A percentile compares a stretch with the other conserved stretches of the same genome.
Evolutionary conservation across 2,888 invertebrate species (phyloP).

Genomic region (Celastrina argiolus): DNA sequence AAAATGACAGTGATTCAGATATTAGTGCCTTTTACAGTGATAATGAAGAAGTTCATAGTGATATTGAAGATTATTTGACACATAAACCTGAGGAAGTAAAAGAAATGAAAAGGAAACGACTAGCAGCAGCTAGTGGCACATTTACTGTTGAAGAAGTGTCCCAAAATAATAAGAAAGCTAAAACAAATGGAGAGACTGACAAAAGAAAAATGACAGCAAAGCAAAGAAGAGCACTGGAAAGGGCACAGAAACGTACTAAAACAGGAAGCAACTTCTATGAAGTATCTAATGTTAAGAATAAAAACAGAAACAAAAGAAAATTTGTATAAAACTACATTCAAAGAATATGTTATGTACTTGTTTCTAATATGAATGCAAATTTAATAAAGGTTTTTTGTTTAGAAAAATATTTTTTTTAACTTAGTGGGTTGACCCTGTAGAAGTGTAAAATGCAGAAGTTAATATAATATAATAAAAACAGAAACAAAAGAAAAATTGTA

Average conservation of each 20-base stretch:
- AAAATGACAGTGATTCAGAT: slow-evolving; percentile 76
- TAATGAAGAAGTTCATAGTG: slow-evolving; percentile 78
- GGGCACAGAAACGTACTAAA: slow-evolving; percentile 86
- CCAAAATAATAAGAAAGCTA: slow-evolving; percentile 56
- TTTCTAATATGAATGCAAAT: background rate
- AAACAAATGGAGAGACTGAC: slow-evolving; percentile 36
- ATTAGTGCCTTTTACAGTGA: slow-evolving; percentile 83
- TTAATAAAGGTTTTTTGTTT: background rate
- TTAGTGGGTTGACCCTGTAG: background rate
- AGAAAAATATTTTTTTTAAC: too few relatives aligned
- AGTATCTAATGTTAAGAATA: slow-evolving; percentile 92
- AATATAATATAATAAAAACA: slow-evolving; percentile 91
- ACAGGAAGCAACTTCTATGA: slow-evolving; percentile 94
- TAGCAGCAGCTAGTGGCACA: slow-evolving; percentile 73
- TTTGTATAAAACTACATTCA: slow-evolving; percentile 30
- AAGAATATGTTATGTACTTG: background rate
- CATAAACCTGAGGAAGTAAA: slow-evolving; percentile 65
- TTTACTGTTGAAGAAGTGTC: slow-evolving; percentile 75
- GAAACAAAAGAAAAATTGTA: slow-evolving; percentile 79
- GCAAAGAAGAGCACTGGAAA: slow-evolving; percentile 84
- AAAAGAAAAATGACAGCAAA: slow-evolving; percentile 84
- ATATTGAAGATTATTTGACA: slow-evolving; percentile 72
- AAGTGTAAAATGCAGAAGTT: background rate
- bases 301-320: slow-evolving; percentile 84
- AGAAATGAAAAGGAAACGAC: slow-evolving; percentile 66